These are phyloP conservation scores for Trichopoda pennipes DNA, from an alignment of 2,888 invertebrate genomes.

Conservation along the genomic window DNA sequence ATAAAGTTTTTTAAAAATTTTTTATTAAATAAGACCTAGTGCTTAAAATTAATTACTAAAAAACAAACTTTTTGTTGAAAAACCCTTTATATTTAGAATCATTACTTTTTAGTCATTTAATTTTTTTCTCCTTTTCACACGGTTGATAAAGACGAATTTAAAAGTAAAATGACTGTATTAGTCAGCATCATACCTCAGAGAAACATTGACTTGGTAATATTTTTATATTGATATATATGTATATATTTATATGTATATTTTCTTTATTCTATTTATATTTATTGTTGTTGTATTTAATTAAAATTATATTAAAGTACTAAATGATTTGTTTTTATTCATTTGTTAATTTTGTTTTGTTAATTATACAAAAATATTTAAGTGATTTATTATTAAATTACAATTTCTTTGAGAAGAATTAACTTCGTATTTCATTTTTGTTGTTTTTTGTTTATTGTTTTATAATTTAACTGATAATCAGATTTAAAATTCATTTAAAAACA, in stretches of 20 bases:
- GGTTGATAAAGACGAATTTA: too few species aligned
- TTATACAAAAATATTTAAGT: slow-evolving; percentile 64
- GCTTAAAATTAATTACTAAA: too few species aligned
- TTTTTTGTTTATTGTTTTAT: slow-evolving; percentile 3
- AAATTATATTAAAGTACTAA: slow-evolving; percentile 38
- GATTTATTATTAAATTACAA: slow-evolving; percentile 56
- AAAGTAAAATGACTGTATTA: too few species aligned
- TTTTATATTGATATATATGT: slow-evolving; percentile 31
- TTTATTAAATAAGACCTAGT: too few species aligned
- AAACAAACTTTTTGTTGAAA: too few species aligned
- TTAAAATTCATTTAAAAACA: slow-evolving; percentile 61
- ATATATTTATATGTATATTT: slow-evolving; percentile 22
- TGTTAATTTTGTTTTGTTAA: slow-evolving; percentile 36
- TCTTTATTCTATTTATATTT: slow-evolving; percentile 6
- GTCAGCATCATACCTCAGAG: too few species aligned
- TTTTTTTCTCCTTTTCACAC: too few species aligned
- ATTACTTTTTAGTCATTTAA: too few species aligned
- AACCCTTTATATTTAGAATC: too few species aligned
- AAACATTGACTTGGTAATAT: slow-evolving; percentile 4
- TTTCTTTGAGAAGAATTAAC: slow-evolving; percentile 14
- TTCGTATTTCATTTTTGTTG: slow-evolving; percentile 10
- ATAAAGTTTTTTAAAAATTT: too few species aligned
- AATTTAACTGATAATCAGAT: slow-evolving; percentile 10
- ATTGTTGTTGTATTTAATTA: slow-evolving; percentile 36
- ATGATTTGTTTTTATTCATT: slow-evolving; percentile 29